These are phyloP conservation scores for Chloroceryle inda DNA, from an alignment of 2,797 vertebrate genomes.

Conservation along the genomic window DNA sequence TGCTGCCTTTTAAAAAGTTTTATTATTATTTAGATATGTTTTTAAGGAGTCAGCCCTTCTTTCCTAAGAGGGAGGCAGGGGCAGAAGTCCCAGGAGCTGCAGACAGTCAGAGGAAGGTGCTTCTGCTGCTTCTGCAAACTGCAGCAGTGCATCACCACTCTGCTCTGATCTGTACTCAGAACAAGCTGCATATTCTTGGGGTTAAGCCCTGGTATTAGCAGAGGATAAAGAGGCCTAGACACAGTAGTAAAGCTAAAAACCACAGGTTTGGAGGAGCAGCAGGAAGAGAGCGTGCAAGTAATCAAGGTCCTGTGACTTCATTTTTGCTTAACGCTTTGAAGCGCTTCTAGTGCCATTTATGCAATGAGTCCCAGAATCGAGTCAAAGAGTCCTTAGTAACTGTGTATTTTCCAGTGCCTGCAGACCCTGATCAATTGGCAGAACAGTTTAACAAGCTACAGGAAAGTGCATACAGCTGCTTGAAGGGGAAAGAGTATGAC, in stretches of 20 bases:
- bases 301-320: neutral
- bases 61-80: neutral
- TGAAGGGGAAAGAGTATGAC: neutral
- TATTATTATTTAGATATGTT: neutral
- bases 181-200: neutral
- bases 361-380: neutral
- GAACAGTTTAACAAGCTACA: neutral
- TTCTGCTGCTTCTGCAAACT: neutral
- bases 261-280: neutral
- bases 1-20: neutral
- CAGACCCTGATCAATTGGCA: neutral
- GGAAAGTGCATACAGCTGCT: neutral
- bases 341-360: neutral
- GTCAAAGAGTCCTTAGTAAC: neutral
- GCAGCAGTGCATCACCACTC: neutral
- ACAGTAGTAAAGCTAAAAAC: neutral
- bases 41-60: neutral
- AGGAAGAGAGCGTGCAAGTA: neutral
- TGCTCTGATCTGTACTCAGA: slow-evolving; percentile 15
- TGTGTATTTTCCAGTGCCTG: neutral
- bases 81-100: neutral
- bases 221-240: slow-evolving; percentile 30
- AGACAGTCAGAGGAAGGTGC: neutral
- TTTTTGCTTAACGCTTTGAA: neutral
- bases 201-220: slow-evolving; percentile 52